phyloP scores from a whole-genome alignment of 2,888 invertebrate genomes.

The Drosophila paracracens region DNA sequence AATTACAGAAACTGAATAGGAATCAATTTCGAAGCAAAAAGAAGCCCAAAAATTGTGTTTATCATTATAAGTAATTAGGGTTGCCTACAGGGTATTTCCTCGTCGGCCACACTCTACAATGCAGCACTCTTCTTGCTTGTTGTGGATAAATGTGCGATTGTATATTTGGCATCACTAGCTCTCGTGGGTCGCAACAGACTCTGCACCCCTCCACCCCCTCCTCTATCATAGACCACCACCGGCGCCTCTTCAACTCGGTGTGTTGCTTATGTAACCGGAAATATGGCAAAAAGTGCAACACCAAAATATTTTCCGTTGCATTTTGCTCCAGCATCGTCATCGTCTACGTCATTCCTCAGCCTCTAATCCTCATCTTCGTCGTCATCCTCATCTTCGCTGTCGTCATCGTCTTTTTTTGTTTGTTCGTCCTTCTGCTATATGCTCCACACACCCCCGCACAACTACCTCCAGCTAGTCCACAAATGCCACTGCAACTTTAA shows the following conservation, averaged over 20 bases:
- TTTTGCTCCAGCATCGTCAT: slow-evolving; percentile 39
- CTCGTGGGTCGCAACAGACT: slow-evolving; percentile 32
- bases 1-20: too few species aligned
- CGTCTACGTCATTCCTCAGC: background rate
- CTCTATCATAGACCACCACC: background rate
- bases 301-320: slow-evolving; percentile 80
- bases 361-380: slow-evolving; percentile 12
- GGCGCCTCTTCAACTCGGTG: background rate
- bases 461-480: background rate
- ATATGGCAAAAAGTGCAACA: slow-evolving; percentile 80
- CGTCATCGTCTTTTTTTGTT: slow-evolving; percentile 6
- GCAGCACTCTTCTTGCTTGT: background rate
- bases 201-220: background rate
- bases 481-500: slow-evolving; percentile 67
- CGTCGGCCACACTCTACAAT: background rate
- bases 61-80: background rate
- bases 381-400: background rate
- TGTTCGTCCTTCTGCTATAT: slow-evolving; percentile 23
- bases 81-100: background rate
- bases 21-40: background rate
- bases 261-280: slow-evolving; percentile 80
- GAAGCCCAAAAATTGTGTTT: background rate
- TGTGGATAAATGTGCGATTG: slow-evolving; percentile 9
- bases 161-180: slow-evolving; percentile 36
- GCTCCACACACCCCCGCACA: slow-evolving; percentile 26